These are phyloP conservation scores for Clarias magur DNA, from an alignment of 2,113 vertebrate species.

Conservation along the genomic window DNA sequence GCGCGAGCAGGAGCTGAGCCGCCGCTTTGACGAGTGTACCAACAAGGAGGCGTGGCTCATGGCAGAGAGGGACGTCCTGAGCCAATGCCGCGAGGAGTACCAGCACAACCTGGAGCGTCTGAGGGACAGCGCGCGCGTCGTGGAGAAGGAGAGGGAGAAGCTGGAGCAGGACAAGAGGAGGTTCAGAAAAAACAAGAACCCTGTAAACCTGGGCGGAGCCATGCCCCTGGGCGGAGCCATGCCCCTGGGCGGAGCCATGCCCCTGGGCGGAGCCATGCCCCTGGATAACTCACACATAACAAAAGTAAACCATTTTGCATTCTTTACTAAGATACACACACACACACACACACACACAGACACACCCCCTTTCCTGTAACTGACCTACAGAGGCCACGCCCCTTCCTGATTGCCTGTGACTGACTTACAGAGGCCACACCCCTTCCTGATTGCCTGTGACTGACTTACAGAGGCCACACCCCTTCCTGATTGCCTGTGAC, in stretches of 20 bases:
- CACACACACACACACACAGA: conserved; percentile 8
- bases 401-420: background rate
- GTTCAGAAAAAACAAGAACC: conserved; percentile 59
- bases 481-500: background rate
- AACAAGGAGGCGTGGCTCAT: conserved; percentile 65
- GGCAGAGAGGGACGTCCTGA: conserved; percentile 73
- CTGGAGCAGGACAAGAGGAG: conserved; percentile 71
- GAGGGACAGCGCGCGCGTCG: conserved; percentile 74
- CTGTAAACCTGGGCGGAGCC: background rate
- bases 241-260: background rate
- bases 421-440: background rate
- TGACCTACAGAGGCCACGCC: background rate
- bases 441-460: background rate
- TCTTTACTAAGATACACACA: background rate
- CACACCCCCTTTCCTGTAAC: background rate
- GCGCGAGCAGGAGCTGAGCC: conserved; percentile 66
- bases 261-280: background rate
- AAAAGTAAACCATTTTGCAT: background rate
- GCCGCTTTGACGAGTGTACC: conserved; percentile 67
- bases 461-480: background rate
- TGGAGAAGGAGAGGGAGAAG: conserved; percentile 80
- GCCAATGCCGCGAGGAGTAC: conserved; percentile 72
- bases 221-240: background rate
- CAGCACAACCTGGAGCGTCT: conserved; percentile 88
- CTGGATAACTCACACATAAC: conserved; percentile 1